Base-by-base conservation (phyloP, 2,113 vertebrate genomes). In the Numida meleagris region DNA sequence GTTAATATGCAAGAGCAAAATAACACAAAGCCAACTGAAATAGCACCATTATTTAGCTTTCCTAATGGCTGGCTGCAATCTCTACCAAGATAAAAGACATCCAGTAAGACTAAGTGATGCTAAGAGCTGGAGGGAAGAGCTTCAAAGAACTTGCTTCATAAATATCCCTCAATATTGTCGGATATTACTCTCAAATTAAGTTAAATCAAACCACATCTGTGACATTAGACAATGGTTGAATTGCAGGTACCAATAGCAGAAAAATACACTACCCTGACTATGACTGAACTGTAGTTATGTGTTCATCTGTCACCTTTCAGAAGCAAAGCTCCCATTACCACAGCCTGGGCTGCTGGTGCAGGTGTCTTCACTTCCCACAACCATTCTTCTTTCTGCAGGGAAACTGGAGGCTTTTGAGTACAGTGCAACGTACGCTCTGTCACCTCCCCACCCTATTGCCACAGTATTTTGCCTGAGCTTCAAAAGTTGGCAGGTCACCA, bases 111-210 rank as follows among this genome's bases (percentile, higher is more conserved):
- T 89, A 90, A 95, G 33, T 66, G 70, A 95, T 68, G 76, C 65
- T 88, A 89, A 91, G 24, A 95, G 75, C 65, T 86, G 21, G 34
- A 93, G 51, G 15, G 76, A 78, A 89, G 61, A 67, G 40, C 59
- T 95, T 91, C 87, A 91, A 93, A 95, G 82, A 93, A 86, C 43
- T 72, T 0, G 0, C 63, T 90, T 88, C 48, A 91, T 67, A 93
- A 86, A 88, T 86, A 91, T 61, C 40, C 36, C 46, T 88, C 81
- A 83, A 65, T 81, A 86, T 34, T 65, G 48, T 29, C 86, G n/a
- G 38, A 38, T 68, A 95, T 86, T 91, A 95, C 75, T 40, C 63
- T 87, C 59, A 80, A 82, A 95, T 95, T 86, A 93, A 89, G 42
- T 55, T 91, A 72, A 91, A 89, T 75, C 51, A 77, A 86, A 51